Percentiles rank a stretch among this genome's conserved stretches.
Evolutionary conservation across 2,113 vertebrate genomes (phyloP).

Genomic region (Erinaceus europaeus): DNA sequence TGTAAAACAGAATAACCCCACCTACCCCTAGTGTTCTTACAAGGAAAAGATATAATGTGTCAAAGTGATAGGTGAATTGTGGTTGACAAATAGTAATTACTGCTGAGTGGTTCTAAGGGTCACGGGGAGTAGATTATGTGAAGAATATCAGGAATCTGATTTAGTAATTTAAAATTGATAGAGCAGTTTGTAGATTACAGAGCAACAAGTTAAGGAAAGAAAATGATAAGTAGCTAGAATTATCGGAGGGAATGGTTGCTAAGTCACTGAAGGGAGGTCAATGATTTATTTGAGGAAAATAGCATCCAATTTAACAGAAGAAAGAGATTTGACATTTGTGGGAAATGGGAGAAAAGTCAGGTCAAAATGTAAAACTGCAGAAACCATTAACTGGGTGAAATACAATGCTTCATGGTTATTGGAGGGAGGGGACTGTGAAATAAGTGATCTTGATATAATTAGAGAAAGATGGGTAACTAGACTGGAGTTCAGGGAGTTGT

Average conservation of each 20-base stretch:
- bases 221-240: neutral
- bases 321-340: constrained; percentile 50
- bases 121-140: neutral
- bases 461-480: constrained; percentile 22
- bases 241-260: constrained; percentile 8
- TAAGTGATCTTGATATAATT: constrained; percentile 28
- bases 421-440: neutral
- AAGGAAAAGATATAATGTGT: neutral
- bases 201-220: constrained; percentile 22
- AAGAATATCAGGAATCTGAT: neutral
- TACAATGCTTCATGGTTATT: neutral
- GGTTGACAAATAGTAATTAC: constrained; percentile 19
- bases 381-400: constrained; percentile 54
- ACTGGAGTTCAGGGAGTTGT: neutral
- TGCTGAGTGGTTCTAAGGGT: neutral
- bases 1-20: constrained; percentile 1
- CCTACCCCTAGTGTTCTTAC: neutral
- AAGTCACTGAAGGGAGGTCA: constrained; percentile 20
- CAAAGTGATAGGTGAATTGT: neutral
- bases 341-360: constrained; percentile 47
- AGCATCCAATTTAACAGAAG: constrained; percentile 49
- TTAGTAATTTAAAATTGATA: neutral
- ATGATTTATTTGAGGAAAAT: constrained; percentile 59
- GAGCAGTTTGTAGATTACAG: constrained; percentile 5
- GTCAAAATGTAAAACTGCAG: constrained; percentile 54